Conservation (phyloP, 2,888 invertebrate genomes). For the Anaspis maculata region DNA sequence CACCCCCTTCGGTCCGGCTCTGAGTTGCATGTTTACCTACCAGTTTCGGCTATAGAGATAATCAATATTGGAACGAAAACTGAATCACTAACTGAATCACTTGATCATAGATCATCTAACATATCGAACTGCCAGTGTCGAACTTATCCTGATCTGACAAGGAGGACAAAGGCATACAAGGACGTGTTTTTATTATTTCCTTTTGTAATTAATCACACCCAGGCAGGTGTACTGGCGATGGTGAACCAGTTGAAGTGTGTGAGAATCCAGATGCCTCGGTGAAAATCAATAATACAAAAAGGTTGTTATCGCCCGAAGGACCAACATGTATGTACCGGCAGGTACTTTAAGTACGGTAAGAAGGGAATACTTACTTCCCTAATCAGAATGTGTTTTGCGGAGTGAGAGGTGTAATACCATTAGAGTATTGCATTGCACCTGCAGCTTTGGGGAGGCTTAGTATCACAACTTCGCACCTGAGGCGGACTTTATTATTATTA, state of each 20-base stretch:
- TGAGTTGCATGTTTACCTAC: too few relatives aligned
- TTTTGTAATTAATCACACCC: constrained; percentile 4
- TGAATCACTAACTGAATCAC: too few relatives aligned
- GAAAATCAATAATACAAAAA: neutral
- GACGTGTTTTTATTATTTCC: too few relatives aligned
- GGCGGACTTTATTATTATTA: constrained; percentile 11
- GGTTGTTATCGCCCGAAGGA: neutral
- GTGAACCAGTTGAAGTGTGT: constrained; percentile 3
- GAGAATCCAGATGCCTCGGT: neutral
- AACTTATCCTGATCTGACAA: neutral
- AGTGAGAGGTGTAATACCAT: constrained; percentile 7
- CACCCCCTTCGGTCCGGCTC: too few relatives aligned
- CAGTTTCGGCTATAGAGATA: too few relatives aligned
- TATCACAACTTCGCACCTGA: constrained; percentile 9
- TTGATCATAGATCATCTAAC: too few relatives aligned
- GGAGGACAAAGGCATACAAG: constrained; percentile 1
- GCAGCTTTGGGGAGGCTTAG: constrained; percentile 8
- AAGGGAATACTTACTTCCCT: neutral
- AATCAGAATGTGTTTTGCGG: constrained; percentile 7
- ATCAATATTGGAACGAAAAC: too few relatives aligned
- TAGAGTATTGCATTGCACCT: constrained; percentile 12
- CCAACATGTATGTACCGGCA: too few relatives aligned
- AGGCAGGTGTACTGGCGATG: constrained; percentile 1
- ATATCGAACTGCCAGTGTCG: too few relatives aligned
- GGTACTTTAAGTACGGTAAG: neutral